These are phyloP conservation scores for Loripinus fragilis DNA, from an alignment of 2,888 invertebrate genomes.

Conservation along the genomic window DNA sequence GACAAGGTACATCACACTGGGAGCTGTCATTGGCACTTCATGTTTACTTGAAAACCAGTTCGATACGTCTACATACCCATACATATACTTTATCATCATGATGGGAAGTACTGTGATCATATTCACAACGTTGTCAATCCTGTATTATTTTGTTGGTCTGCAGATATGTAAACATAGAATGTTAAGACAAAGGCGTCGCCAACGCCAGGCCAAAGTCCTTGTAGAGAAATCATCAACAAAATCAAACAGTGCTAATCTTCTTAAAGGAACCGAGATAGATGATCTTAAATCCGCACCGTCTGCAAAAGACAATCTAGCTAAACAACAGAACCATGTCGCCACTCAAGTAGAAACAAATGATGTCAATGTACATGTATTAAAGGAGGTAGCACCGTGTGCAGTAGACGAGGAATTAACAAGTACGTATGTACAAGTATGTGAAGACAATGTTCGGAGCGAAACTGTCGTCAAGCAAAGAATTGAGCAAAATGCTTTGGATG, in stretches of 20 bases:
- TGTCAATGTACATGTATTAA: background rate
- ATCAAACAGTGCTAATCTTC: conserved; percentile 29
- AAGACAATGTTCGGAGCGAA: background rate
- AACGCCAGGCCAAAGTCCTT: background rate
- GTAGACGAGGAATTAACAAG: conserved; percentile 1
- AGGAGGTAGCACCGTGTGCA: background rate
- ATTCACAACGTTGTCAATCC: conserved; percentile 52
- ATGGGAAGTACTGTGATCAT: conserved; percentile 53
- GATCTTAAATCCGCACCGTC: background rate
- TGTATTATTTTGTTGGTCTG: conserved; percentile 61
- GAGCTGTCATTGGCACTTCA: conserved; percentile 33
- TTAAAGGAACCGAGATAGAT: conserved; percentile 11
- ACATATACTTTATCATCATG: conserved; percentile 55
- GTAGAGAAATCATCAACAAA: conserved; percentile 35
- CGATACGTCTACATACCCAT: conserved; percentile 51
- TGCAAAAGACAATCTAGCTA: background rate
- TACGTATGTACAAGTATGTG: background rate
- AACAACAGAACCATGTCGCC: background rate
- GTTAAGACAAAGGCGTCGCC: conserved; percentile 17
- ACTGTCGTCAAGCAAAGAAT: background rate
- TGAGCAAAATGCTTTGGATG: background rate
- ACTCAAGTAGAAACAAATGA: background rate
- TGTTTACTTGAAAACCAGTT: conserved; percentile 57
- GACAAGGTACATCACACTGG: conserved; percentile 44
- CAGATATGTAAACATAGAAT: conserved; percentile 41